Conservation (phyloP, 2,113 vertebrate genomes). For the Esox niger region DNA sequence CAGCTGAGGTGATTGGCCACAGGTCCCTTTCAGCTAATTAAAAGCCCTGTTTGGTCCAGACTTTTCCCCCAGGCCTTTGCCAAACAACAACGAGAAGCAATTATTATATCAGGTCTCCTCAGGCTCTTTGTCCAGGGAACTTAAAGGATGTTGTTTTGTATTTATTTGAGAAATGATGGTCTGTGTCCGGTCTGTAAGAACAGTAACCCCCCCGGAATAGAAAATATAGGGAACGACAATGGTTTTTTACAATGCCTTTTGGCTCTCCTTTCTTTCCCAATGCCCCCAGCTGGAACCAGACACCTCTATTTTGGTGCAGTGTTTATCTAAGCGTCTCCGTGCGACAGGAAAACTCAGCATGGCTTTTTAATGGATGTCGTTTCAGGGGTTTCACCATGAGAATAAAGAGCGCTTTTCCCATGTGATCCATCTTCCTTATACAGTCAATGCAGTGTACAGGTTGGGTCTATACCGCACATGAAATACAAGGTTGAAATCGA, state of each 20-base stretch:
- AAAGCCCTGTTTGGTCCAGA: background rate
- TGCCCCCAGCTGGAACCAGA: slow-evolving; percentile 65
- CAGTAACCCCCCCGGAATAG: slow-evolving; percentile 43
- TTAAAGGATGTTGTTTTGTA: slow-evolving; percentile 63
- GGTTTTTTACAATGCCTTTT: slow-evolving; percentile 64
- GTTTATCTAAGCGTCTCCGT: slow-evolving; percentile 74
- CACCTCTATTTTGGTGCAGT: slow-evolving; percentile 67
- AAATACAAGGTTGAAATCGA: slow-evolving; percentile 13
- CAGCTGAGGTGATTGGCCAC: slow-evolving; percentile 48
- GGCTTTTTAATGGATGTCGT: slow-evolving; percentile 65
- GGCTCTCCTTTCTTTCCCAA: slow-evolving; percentile 65
- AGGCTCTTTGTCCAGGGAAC: slow-evolving; percentile 58
- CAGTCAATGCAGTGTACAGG: slow-evolving; percentile 27
- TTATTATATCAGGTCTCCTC: slow-evolving; percentile 72
- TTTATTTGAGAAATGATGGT: slow-evolving; percentile 68
- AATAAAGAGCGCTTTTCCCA: slow-evolving; percentile 59
- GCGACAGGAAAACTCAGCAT: slow-evolving; percentile 56
- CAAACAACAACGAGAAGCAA: slow-evolving; percentile 24
- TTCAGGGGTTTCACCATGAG: slow-evolving; percentile 59
- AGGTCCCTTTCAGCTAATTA: slow-evolving; percentile 20
- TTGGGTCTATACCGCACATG: slow-evolving; percentile 21
- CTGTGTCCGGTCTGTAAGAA: slow-evolving; percentile 59
- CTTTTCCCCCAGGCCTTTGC: slow-evolving; percentile 24
- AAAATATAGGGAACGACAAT: slow-evolving; percentile 70
- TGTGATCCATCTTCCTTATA: slow-evolving; percentile 62